Base-by-base conservation (phyloP, 2,113 vertebrate species). In the Axis porcinus region DNA sequence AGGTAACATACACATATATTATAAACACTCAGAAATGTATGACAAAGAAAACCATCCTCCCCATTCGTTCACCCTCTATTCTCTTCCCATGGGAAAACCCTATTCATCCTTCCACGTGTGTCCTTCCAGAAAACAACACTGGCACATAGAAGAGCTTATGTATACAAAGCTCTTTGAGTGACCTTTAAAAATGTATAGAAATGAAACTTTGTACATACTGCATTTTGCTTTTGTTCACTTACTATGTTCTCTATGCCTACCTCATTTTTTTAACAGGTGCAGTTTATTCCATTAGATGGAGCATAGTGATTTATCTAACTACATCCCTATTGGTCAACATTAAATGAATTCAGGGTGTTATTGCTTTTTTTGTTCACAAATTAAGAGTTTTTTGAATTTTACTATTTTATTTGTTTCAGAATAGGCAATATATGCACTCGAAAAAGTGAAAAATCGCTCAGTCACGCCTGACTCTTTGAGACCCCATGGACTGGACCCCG, bases 381-480 rank as follows among this genome's bases (percentile, higher is more conserved):
- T 79, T 60, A 27, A 82, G 15, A 14, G 8, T 11, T 70, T 85
- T 74, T 86, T 25, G 0, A 43, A 64, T 47, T 54, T 55, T 78
- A 57, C 64, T 50, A 33, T 81, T 91, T 83, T 45, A 52, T 30
- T 78, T 64, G n/a, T 76, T 86, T 92, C 85, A 92, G 40, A 78
- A 47, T 45, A 92, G 33, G 19, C 19, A 33, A 64, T 40, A 47
- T 74, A 62, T 62, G 3, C 33, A 76, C 8, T 15, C 82, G 19
- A 23, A 21, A 70, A 36, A 70, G 64, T 36, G 19, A 70, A 70
- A 70, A 70, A 70, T 12, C 2, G 0, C n/a, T 70, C n/a, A 36
- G n/a, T 23, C 17, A 5, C 12, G 4, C 21, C 64, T 36, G 64
- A 70, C n/a, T 23, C n/a, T 67, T 67, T 23, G n/a, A 70, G n/a